Base-by-base conservation (phyloP, 2,113 vertebrate genomes). In the Lepisosteus osseus region DNA sequence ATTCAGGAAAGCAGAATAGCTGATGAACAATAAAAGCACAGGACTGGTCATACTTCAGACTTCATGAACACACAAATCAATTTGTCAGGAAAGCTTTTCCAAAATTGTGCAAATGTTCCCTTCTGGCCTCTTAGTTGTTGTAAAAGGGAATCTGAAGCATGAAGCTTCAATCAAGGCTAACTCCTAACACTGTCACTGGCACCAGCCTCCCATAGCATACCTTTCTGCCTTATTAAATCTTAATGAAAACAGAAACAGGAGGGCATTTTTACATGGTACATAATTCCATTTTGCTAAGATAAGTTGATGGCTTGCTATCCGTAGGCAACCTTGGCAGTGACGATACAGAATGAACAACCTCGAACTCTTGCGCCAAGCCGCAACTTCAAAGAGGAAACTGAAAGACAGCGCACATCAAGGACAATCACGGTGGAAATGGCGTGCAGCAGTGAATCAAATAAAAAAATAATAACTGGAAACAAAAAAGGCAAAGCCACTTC, bases 161-260 rank as follows among this genome's bases (percentile, higher is more conserved):
- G 42, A 9, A 42, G 29, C 62, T 65, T 65, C 62, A 65, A 65
- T 65, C 62, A 65, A 29, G 40, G 41, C 40, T 65, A 11, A 3
- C 29, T 44, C 43, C 7, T 14, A 5, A 41, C 13, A 66, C 64
- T 6, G 43, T 45, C 42, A 45, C 64, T 47, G 64, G 45, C 42
- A 45, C 47, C 42, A 47, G 43, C 64, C 64, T 44, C 64, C 45
- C 13, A 6, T 41, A 41, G 42, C 63, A 41, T 41, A 6, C 6
- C 42, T 47, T 44, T 41, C 64, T 15, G 64, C 64, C 64, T 47
- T 42, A 44, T 66, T 66, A 66, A 44, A 66, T 9, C 45, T 44
- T 47, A 66, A 66, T 66, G 64, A 66, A 66, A 66, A 66, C 64
- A 66, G 64, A 66, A 44, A 66, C 64, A 47, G 40, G 62, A 42